Evolutionary conservation across 1,140 invertebrate genomes (phyloP), one percentile per base, ranked within the genome.

Genomic region (Drosophila malerkotliana): DNA sequence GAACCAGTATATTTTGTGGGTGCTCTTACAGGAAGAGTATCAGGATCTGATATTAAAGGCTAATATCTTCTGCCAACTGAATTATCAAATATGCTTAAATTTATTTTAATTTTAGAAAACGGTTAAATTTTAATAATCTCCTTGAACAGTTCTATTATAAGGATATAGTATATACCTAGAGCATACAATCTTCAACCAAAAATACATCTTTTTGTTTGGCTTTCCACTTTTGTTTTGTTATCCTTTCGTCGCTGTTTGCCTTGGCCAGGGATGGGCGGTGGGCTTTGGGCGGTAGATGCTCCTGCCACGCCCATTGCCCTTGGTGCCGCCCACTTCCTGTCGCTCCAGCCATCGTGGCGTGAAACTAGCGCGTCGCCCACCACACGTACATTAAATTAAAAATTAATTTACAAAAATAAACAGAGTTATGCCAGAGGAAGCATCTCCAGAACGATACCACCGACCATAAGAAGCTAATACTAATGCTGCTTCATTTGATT

Each of bases 401-500:
- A 87, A 87, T 87, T 87, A 87, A 87, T 87, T 87, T 87, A 83
- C 63, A 87, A 88, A 87, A 87, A 87, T 78, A 87, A 87, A 87
- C 83, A 87, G 53, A 75, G 75, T 87, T 87, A 83, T 76, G 79
- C 48, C 52, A 41, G 51, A n/a, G 41, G 59, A 14, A 49, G 57
- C 44, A 44, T 41, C 30, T 58, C 34, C 37, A 28, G 51, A 58
- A 34, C 57, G 63, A 74, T 74, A 66, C 59, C 77, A 49, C 39
- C 61, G 57, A 60, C 60, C 77, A 82, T 78, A 82, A 87, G 83
- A 87, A 87, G 83, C 83, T 87, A 88, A 87, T 87, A 87, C 83
- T 88, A 87, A 87, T 88, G 76, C 83, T 88, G 83, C 83, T 87
- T 88, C 83, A 82, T 87, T 87, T 87, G 83, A 87, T 87, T 87